Evolutionary conservation across 1,140 invertebrate genomes (phyloP), one percentile per base, ranked within the genome.

Genomic region (Scaptomyza hsui): DNA sequence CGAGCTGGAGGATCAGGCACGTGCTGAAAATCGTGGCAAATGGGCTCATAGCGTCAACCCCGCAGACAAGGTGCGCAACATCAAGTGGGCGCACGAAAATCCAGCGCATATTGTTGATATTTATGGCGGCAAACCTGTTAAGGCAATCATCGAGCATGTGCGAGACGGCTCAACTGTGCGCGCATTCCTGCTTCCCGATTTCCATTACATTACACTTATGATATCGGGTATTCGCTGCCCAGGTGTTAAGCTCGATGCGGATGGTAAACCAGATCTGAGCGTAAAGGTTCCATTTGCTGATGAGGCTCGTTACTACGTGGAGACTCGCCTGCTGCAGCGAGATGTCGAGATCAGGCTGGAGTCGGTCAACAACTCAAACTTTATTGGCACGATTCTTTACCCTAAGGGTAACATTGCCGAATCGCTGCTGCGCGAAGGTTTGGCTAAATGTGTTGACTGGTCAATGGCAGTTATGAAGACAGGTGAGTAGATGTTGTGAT

Each of bases 401-500:
- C 98, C 98, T 1, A 94, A 94, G 83, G 92, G 97, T 92, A 99
- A 99, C 88, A 99, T 99, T 92, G 98, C 99, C 0, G 98, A 99
- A 90, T 93, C 95, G 42, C 92, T 99, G 39, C 90, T 99, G 49
- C 94, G 92, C 48, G 96, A 99, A 92, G 98, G 99, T 18, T 97
- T 98, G 86, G 99, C 98, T 0, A 95, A 95, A 89, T 99, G 98
- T 90, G 97, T 99, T n/a, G 98, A 99, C 90, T 99, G 98, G 98
- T 98, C 97, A 6, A 96, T 99, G 92, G 96, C 95, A 21, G 95
- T 96, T 35, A 96, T 98, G 82, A 96, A 96, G 90, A 93, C 94
- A 48, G 94, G 93, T 94, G 67, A 91, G 90, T 55, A 10, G 16
- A 41, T 29, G 0, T 48, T 16, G 7, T 4, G 12, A 1, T 5